Percentiles rank a stretch among this genome's conserved stretches.
phyloP scores from a whole-genome alignment of 2,888 invertebrate species.

The Chorisops tibialis region DNA sequence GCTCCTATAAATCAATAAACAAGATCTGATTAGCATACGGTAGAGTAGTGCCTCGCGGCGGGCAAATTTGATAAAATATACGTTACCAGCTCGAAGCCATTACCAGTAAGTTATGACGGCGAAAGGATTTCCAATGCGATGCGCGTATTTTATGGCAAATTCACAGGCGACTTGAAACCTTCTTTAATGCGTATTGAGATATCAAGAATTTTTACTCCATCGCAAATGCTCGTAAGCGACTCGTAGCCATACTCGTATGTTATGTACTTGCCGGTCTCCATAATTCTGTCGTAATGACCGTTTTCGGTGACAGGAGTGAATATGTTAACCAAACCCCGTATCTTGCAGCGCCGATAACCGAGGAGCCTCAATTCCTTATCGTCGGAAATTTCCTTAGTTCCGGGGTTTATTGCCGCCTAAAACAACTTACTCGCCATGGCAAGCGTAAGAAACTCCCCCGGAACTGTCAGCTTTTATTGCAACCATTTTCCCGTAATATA shows the following conservation, averaged over 20 bases:
- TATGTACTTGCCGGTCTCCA: slow-evolving; percentile 6
- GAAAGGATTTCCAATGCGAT: no score
- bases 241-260: slow-evolving; percentile 7
- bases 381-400: slow-evolving; percentile 6
- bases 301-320: slow-evolving; percentile 9
- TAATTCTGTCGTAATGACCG: slow-evolving; percentile 12
- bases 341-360: slow-evolving; percentile 16
- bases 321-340: neutral
- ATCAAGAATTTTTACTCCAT: no score
- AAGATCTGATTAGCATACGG: no score
- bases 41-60: no score
- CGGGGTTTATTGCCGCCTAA: slow-evolving; percentile 8
- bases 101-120: no score
- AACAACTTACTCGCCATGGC: slow-evolving; percentile 6
- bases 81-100: no score
- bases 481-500: slow-evolving; percentile 33
- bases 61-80: no score
- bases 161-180: no score
- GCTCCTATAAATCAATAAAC: no score
- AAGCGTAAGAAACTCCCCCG: slow-evolving; percentile 25
- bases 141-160: no score
- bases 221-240: no score
- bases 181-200: no score
- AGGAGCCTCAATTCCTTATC: slow-evolving; percentile 20
- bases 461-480: slow-evolving; percentile 31